Evolutionary conservation across 2,113 vertebrate species (phyloP).

Genomic region (Psilopogon haemacephalus): DNA sequence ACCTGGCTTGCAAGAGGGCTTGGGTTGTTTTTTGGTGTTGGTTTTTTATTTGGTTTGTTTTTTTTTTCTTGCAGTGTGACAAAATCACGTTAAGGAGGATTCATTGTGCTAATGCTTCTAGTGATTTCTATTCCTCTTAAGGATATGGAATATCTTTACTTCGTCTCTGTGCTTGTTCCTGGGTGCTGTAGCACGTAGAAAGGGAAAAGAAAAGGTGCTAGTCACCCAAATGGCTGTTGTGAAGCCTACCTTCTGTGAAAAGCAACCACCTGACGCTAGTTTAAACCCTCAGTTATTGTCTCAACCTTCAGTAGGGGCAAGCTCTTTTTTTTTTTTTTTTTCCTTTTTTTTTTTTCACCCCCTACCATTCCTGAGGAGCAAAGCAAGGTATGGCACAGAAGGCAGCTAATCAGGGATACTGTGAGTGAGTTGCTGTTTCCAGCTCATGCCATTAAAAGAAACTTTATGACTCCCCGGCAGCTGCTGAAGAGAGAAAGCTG

Average conservation of each 20-base stretch:
- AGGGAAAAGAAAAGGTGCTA: neutral
- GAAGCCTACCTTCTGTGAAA: neutral
- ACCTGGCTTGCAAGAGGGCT: neutral
- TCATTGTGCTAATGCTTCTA: accelerated
- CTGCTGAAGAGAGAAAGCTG: neutral
- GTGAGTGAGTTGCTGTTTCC: neutral
- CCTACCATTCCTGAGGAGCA: neutral
- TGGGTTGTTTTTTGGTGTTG: no score
- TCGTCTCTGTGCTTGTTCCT: neutral
- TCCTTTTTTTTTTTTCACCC: no score
- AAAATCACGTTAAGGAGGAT: neutral
- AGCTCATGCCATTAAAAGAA: accelerated
- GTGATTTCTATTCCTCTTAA: neutral
- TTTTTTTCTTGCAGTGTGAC: neutral
- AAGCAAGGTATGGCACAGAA: neutral
- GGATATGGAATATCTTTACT: neutral
- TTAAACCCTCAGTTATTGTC: neutral
- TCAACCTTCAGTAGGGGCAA: neutral
- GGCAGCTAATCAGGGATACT: neutral
- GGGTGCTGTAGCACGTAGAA: neutral
- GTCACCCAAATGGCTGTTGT: neutral
- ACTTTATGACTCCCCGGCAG: neutral
- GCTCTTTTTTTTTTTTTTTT: neutral
- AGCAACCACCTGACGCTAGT: neutral
- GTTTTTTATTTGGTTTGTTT: no score